Conservation (phyloP, 2,797 vertebrate genomes). For the Chrosomus eos region DNA sequence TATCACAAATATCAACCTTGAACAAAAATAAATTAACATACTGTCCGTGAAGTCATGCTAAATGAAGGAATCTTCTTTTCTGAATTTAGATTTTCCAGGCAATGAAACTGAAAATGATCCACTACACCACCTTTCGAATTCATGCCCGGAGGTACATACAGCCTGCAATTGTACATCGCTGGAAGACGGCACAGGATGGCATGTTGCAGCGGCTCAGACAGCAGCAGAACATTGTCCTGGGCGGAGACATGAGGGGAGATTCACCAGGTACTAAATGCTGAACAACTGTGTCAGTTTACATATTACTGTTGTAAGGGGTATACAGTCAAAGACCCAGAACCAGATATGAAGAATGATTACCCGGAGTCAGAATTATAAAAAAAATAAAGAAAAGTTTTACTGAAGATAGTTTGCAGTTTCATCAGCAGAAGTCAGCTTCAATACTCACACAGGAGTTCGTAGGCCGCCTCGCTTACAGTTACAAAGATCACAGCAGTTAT, state of each 20-base stretch:
- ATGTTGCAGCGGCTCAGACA: slow-evolving; percentile 7
- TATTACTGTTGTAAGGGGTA: too few species aligned
- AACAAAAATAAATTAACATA: background rate
- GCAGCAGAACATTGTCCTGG: background rate
- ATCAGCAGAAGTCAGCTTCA: too few species aligned
- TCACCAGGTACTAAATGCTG: background rate
- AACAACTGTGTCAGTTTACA: background rate
- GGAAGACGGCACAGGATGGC: slow-evolving; percentile 21
- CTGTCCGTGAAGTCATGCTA: background rate
- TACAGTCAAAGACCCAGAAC: too few species aligned
- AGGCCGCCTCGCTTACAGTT: too few species aligned
- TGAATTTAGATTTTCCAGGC: background rate
- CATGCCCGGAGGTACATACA: slow-evolving; percentile 7
- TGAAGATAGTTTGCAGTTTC: too few species aligned
- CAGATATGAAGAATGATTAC: too few species aligned
- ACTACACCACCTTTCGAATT: background rate
- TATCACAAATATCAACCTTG: background rate
- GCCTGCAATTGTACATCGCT: slow-evolving; percentile 43
- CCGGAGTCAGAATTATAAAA: too few species aligned
- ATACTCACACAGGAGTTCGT: too few species aligned
- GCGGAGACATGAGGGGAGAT: background rate
- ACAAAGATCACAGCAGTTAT: too few species aligned
- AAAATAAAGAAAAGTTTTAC: too few species aligned
- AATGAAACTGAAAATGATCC: background rate
- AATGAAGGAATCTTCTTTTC: background rate